phyloP scores from a whole-genome alignment of 2,113 vertebrate genomes.

The Phaetusa simplex region DNA sequence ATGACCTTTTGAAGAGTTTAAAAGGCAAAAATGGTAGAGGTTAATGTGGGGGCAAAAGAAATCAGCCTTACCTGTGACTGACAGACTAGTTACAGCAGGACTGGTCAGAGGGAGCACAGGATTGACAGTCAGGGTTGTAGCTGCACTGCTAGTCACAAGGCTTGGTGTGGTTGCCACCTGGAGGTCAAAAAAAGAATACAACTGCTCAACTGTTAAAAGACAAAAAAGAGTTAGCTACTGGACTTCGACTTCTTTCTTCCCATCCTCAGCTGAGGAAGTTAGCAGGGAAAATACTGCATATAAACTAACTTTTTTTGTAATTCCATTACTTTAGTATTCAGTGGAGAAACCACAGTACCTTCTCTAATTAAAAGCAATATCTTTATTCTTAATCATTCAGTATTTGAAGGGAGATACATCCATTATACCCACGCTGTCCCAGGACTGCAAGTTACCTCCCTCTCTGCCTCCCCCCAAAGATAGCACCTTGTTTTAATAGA shows the following conservation, averaged over 20 bases:
- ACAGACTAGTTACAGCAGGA: constrained; percentile 83
- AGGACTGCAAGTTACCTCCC: background rate
- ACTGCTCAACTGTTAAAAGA: background rate
- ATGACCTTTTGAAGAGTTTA: background rate
- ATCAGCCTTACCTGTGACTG: constrained; percentile 85
- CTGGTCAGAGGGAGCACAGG: constrained; percentile 93
- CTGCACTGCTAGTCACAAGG: constrained; percentile 95
- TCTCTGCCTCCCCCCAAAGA: background rate
- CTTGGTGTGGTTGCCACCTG: constrained; percentile 97
- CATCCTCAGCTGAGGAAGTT: background rate
- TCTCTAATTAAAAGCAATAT: background rate
- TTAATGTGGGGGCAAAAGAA: background rate
- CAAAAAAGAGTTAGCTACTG: background rate
- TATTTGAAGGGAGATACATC: background rate
- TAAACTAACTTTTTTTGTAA: background rate
- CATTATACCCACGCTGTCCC: background rate
- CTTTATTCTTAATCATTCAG: background rate
- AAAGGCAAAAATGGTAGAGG: background rate
- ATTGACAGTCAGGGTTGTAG: constrained; percentile 95
- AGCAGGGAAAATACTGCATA: background rate
- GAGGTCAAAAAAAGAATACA: constrained; percentile 56
- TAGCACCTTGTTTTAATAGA: background rate
- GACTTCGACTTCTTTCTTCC: background rate
- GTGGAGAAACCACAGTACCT: background rate
- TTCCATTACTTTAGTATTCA: background rate